Base-by-base conservation (phyloP, 1,140 invertebrate species). In the Stratiolaelaps scimitus region DNA sequence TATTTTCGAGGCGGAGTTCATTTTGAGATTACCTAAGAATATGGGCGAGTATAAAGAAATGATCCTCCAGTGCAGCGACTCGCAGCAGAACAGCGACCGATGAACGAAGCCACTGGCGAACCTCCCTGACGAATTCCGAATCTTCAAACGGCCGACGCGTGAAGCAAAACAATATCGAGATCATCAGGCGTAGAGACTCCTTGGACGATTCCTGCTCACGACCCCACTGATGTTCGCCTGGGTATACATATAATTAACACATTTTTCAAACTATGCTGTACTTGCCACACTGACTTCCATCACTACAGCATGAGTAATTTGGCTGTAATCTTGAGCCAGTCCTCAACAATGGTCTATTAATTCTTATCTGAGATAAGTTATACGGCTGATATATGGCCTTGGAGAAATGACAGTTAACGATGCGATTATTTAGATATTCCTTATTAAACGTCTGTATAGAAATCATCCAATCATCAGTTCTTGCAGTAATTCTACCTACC, bases 141-240 rank as follows among this genome's bases (percentile, higher is more conserved):
- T 60, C 53, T 17, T 60, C 53, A 26, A 60, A 60, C 13, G 53
- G 53, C 34, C 34, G 26, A 17, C 53, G 53, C 15, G 34, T 34
- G 20, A 60, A 60, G 20, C 53, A 60, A 34, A 60, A 60, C 17
- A 60, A 23, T 17, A 60, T 60, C 53, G 53, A 60, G 34, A 60
- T 60, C 15, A 26, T 60, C 26, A 29, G 1, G 6, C 53, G 26
- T 34, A 60, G 20, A 10, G 53, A 29, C 20, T 60, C 53, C 23
- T 60, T 60, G 15, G 53, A 15, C 4, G 26, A 26, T 26, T 60
- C 53, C 20, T 60, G 53, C 23, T 60, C 53, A 23, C 53, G 53
- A 19, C 15, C 23, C 53, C 53, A 60, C 15, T 26, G 53, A 60
- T 60, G 53, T 23, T 60, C 23, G 6, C 53, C 53, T 60, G 53